phyloP scores from a whole-genome alignment of 2,888 invertebrate genomes.

The Machimus rusticus region DNA sequence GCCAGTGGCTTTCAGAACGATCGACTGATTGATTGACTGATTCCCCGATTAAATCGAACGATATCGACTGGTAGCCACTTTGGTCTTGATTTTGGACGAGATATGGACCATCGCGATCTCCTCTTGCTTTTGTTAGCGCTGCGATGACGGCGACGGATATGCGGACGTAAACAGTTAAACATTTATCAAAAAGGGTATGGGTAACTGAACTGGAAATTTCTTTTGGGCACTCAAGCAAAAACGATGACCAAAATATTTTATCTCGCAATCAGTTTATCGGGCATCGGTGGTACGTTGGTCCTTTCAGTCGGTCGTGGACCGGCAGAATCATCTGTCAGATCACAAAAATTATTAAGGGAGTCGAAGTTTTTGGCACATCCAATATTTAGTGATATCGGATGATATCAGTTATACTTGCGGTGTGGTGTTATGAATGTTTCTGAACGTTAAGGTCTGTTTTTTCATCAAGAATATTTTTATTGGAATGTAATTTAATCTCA shows the following conservation, averaged over 20 bases:
- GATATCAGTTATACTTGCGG: not conserved
- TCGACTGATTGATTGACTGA: slow-evolving; percentile 41
- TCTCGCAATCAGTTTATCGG: not conserved
- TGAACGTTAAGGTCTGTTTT: not conserved
- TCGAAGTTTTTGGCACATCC: not conserved
- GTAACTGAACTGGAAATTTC: slow-evolving; percentile 5
- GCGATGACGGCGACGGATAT: not conserved
- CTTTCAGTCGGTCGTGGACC: not conserved
- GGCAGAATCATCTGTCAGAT: not conserved
- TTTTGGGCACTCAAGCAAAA: slow-evolving; percentile 7
- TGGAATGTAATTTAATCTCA: not conserved
- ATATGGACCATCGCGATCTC: not conserved
- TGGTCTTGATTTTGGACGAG: slow-evolving; percentile 20
- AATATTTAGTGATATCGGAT: not conserved
- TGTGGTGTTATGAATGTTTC: not conserved
- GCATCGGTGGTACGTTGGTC: not conserved
- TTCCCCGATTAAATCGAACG: slow-evolving; percentile 37
- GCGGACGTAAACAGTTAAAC: slow-evolving; percentile 5
- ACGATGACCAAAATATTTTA: not conserved
- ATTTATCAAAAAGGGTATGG: slow-evolving; percentile 6
- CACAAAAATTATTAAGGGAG: not conserved
- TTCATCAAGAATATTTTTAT: not conserved
- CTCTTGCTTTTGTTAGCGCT: not conserved
- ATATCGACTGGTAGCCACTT: slow-evolving; percentile 37
- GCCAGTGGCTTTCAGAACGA: slow-evolving; percentile 16